Base-by-base conservation (phyloP, 2,113 vertebrate genomes). In the Microcebus murinus region DNA sequence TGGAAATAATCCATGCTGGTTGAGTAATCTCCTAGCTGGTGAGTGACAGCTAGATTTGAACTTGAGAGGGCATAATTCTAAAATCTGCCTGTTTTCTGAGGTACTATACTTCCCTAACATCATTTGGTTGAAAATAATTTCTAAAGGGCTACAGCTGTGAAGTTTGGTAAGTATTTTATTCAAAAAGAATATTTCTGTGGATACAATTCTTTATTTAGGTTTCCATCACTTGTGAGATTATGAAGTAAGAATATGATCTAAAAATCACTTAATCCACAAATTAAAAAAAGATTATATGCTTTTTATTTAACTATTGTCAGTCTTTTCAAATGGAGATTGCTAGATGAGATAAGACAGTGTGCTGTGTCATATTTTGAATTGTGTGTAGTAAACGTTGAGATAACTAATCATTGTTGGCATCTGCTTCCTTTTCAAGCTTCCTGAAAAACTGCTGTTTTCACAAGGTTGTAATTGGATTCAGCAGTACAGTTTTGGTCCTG, bases 381-480 rank as follows among this genome's bases (percentile, higher is more conserved):
- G 31, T 20, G 34, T 34, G 27, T 50, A 20, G 14, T 73, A 50
- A 55, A 12, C 1, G 0, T 57, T 14, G 65, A 83, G 83, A 50
- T 82, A 74, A 74, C 93, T 97, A 87, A 97, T 94, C 87, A 23
- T 27, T 63, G 65, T 79, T 77, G 91, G 45, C 82, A 48, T 96
- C 87, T 63, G 55, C 95, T 96, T 96, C 88, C 83, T 96, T 90
- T 86, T 91, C 65, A 96, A 99, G 99, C 98, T 99, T 94, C 99
- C 99, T 89, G 99, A 99, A 97, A 99, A 99, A 80, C 98, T 99
- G 81, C 97, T 99, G 13, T 99, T 99, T 98, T 99, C 99, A 81
- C 99, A 99, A 99, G 99, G 99, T 34, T 99, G 99, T 94, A 99
- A 99, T 97, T 99, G 99, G 99, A 98, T 99, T 96, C 99, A 99